Evolutionary conservation across 2,888 invertebrate species (phyloP).

Genomic region (Coremacera marginata): DNA sequence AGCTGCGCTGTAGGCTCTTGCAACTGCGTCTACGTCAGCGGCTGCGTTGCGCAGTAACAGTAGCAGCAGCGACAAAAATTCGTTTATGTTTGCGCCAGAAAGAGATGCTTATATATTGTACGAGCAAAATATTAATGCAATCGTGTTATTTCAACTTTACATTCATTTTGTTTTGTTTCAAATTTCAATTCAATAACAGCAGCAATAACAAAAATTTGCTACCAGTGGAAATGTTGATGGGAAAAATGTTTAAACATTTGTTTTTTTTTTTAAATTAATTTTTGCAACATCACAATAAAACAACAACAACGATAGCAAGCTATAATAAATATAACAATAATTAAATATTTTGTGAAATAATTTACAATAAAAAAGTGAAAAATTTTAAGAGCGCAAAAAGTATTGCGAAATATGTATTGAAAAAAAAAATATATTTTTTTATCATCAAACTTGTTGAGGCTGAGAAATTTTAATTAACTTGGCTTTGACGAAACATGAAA

Average conservation of each 20-base stretch:
- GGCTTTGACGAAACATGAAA: background rate
- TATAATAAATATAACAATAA: background rate
- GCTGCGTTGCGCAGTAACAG: constrained; percentile 8
- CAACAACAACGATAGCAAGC: constrained; percentile 9
- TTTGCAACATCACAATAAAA: constrained; percentile 11
- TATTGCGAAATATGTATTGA: background rate
- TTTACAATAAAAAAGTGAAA: constrained; percentile 3
- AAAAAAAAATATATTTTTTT: background rate
- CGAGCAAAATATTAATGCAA: background rate
- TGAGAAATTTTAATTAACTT: constrained; percentile 22
- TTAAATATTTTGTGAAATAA: background rate
- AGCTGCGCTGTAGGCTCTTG: constrained; percentile 15
- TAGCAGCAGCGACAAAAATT: constrained; percentile 1
- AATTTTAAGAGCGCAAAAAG: background rate
- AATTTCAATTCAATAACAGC: background rate
- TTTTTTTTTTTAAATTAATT: background rate
- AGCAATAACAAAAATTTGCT: background rate
- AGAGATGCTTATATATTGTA: constrained; percentile 29
- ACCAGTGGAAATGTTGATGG: constrained; percentile 23
- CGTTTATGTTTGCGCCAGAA: constrained; percentile 19
- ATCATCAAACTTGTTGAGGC: background rate
- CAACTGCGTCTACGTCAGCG: constrained; percentile 24
- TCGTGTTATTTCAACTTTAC: constrained; percentile 4
- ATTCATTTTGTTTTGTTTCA: constrained; percentile 1
- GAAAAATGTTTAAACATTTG: constrained; percentile 10